Evolutionary conservation across 2,797 vertebrate species (phyloP), one percentile per base, ranked within the genome.

Genomic region (Novumbra hubbsi): DNA sequence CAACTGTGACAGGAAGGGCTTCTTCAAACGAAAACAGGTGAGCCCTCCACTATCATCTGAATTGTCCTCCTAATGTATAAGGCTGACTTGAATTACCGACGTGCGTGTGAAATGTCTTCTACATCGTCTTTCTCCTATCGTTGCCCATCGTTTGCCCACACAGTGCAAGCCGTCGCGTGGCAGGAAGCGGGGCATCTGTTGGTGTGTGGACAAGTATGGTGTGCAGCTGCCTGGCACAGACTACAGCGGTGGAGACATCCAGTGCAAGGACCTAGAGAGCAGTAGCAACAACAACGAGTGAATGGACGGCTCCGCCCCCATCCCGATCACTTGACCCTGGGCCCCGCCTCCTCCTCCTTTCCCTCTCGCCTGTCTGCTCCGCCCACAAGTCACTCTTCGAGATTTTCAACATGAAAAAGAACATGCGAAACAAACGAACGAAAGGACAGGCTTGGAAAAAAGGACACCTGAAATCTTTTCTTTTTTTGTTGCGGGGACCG

Each of bases 11-110:
- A 95, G 94, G 77, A 98, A 96, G 85, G 98, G 98, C 45, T 98
- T 98, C 93, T 99, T 98, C 92, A 99, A 99, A 88, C 96, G 97
- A 86, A 99, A 99, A 89, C 98, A 99, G 95, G 98, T 98, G 76
- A 14, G 81, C 28, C 15, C 9, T 32, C 73, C 71, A 48, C 34
- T 17, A 5, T 41, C 14, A 16, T 45, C 45, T 62, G 41, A 11
- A 45, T 38, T 5, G 5, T 38, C 8, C 34, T 38, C 34, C 34
- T 0, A 38, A 38, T 38, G 32, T 32, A 41, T 11, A 41, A 41
- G 5, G 3, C 41, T 41, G 9, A 2, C 41, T 41, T 41, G 9
- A 7, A 11, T 41, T 21, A 24, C n/a, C 3, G n/a, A 57, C 9
- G 55, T 24, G 55, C 55, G 3, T 24, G 11, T 24, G 11, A 3